Evolutionary conservation across 1,140 invertebrate species (phyloP).

Genomic region (Drosophila prosaltans): DNA sequence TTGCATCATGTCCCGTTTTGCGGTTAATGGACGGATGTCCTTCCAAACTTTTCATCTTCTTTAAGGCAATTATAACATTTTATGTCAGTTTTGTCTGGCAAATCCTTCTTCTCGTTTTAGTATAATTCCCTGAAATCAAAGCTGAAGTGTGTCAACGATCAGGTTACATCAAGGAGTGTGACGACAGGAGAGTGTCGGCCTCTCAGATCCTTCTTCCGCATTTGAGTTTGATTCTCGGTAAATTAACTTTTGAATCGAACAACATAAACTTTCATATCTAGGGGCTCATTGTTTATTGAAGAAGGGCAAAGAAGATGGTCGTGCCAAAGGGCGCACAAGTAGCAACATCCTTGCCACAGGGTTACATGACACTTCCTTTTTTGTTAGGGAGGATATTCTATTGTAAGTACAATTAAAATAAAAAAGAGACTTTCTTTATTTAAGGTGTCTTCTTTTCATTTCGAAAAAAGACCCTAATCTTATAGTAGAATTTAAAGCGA

Average conservation of each 20-base stretch:
- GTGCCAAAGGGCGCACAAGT: conserved; percentile 44
- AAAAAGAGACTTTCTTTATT: neutral
- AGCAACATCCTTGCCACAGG: conserved; percentile 56
- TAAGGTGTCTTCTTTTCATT: too few species aligned
- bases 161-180: conserved; percentile 54
- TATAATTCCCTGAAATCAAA: conserved; percentile 78
- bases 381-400: conserved; percentile 6
- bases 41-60: conserved; percentile 6
- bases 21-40: conserved; percentile 41
- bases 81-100: conserved; percentile 77
- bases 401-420: neutral
- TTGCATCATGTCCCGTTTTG: conserved; percentile 61
- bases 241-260: conserved; percentile 76
- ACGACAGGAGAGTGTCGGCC: conserved; percentile 35
- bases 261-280: conserved; percentile 40
- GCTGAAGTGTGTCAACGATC: conserved; percentile 78
- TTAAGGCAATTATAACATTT: conserved; percentile 77
- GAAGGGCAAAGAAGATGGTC: neutral
- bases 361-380: conserved; percentile 37
- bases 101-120: conserved; percentile 56
- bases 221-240: conserved; percentile 80
- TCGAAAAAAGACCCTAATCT: too few species aligned
- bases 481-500: too few species aligned
- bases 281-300: conserved; percentile 56
- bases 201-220: conserved; percentile 69